These are phyloP conservation scores for Synanthedon myopaeformis DNA, from an alignment of 2,888 invertebrate genomes.

Conservation along the genomic window DNA sequence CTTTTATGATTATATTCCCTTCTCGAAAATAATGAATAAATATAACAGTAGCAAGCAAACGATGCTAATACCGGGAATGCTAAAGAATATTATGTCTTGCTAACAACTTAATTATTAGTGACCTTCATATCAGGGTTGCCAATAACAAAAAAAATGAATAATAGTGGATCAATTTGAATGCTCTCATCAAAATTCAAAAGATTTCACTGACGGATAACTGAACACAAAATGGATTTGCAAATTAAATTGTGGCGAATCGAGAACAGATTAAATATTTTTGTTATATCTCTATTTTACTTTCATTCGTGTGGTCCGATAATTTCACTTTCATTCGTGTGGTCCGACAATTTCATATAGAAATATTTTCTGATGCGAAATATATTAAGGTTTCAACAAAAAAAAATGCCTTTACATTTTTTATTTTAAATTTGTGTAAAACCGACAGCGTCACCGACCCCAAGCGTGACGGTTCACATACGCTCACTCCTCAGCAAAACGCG, in stretches of 20 bases:
- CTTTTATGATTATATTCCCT: too few species aligned
- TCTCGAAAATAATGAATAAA: too few species aligned
- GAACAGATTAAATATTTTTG: conserved; percentile 21
- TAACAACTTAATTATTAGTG: conserved; percentile 50
- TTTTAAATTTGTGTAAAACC: too few species aligned
- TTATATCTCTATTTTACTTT: background rate
- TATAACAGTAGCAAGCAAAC: conserved; percentile 23
- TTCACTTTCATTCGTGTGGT: background rate
- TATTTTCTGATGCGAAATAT: too few species aligned
- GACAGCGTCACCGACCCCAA: too few species aligned
- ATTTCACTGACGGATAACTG: conserved; percentile 25
- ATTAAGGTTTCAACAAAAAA: too few species aligned
- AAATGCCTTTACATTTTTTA: too few species aligned
- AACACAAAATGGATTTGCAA: conserved; percentile 31
- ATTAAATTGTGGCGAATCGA: conserved; percentile 29
- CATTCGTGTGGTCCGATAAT: background rate
- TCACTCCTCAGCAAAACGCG: too few species aligned
- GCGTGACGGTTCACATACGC: too few species aligned
- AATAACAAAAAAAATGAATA: background rate
- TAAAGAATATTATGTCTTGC: conserved; percentile 42
- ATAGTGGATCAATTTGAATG: conserved; percentile 9
- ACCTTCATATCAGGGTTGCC: conserved; percentile 38
- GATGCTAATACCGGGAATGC: conserved; percentile 7
- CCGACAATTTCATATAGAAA: background rate
- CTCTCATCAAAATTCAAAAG: conserved; percentile 31